phyloP scores from a whole-genome alignment of 2,113 vertebrate species.

The Pollimyrus isidori region DNA sequence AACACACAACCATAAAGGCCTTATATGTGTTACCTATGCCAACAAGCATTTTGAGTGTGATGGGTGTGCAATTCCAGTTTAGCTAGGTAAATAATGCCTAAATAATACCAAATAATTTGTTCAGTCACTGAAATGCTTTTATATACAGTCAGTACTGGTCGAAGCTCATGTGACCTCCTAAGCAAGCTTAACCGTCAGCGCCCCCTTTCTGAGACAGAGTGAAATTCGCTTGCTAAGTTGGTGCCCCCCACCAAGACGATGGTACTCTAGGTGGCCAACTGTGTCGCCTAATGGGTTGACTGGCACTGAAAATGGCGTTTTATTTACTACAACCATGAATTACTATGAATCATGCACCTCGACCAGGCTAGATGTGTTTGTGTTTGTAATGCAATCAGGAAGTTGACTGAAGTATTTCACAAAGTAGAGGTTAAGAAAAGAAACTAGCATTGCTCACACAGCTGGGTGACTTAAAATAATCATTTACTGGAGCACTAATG shows the following conservation, averaged over 20 bases:
- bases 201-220: background rate
- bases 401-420: background rate
- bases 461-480: background rate
- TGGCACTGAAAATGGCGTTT: background rate
- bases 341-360: background rate
- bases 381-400: background rate
- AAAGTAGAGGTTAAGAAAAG: background rate
- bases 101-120: background rate
- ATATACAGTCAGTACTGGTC: background rate
- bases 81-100: background rate
- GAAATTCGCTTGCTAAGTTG: background rate
- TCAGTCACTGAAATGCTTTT: background rate
- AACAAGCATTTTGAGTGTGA: background rate
- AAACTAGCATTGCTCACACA: background rate
- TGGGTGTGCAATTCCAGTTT: background rate
- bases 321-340: background rate
- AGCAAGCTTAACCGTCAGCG: background rate
- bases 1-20: background rate
- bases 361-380: background rate
- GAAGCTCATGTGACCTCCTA: background rate
- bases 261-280: background rate
- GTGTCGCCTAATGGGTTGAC: background rate
- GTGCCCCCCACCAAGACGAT: background rate
- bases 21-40: background rate
- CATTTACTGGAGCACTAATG: background rate